phyloP scores from a whole-genome alignment of 2,888 invertebrate genomes.

The Megalurothrips usitatus region DNA sequence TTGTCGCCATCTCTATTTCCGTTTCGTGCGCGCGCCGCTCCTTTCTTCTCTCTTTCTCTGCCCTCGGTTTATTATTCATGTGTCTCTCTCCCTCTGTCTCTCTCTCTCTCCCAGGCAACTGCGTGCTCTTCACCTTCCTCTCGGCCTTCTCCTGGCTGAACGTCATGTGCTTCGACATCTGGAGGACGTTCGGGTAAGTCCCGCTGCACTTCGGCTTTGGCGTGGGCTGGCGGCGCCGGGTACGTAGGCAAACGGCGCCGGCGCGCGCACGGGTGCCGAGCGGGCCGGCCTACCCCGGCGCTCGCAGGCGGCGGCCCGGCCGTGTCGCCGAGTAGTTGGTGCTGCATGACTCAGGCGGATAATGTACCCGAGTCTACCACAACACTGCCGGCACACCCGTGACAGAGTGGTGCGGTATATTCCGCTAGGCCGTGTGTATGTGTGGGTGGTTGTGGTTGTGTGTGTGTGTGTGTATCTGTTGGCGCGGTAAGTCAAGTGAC shows the following conservation, averaged over 20 bases:
- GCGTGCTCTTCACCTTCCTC: conserved; percentile 63
- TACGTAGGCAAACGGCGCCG: background rate
- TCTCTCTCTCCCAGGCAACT: conserved; percentile 54
- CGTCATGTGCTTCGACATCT: conserved; percentile 77
- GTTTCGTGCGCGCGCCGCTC: background rate
- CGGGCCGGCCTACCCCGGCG: no score
- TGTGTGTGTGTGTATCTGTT: background rate
- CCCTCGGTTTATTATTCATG: background rate
- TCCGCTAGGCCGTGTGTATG: conserved; percentile 25
- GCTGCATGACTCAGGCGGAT: no score
- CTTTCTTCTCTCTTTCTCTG: background rate
- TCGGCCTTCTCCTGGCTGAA: conserved; percentile 72
- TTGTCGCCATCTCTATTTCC: background rate
- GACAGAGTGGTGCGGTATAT: no score
- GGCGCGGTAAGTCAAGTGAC: no score
- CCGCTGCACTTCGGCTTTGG: background rate
- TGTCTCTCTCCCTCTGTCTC: background rate
- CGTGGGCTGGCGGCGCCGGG: background rate
- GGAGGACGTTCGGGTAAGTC: conserved; percentile 73
- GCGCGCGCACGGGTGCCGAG: background rate
- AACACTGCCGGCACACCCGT: no score
- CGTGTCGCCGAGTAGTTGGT: no score
- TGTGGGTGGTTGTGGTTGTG: conserved; percentile 35
- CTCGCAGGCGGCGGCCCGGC: no score
- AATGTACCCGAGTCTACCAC: no score